Conservation (phyloP, 2,113 vertebrate species). For the Saimiri boliviensis region DNA sequence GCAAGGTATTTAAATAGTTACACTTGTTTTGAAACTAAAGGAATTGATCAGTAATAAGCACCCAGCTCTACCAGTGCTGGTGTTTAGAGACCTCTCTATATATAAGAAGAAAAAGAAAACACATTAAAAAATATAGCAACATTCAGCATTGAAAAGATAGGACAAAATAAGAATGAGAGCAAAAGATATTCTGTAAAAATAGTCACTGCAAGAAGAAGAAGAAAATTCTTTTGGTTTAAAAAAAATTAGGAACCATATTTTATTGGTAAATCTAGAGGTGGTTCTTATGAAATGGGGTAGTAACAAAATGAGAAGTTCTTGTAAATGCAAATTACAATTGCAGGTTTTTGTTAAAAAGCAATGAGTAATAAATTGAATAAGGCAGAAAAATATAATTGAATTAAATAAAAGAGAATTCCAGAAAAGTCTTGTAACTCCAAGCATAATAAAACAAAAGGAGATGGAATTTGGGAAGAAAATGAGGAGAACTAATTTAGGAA, state of each 20-base stretch:
- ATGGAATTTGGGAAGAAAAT: neutral
- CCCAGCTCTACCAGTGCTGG: neutral
- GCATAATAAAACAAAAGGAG: neutral
- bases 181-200: neutral
- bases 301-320: neutral
- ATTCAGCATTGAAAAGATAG: neutral
- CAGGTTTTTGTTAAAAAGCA: neutral
- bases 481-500: neutral
- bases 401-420: neutral
- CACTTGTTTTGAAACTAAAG: neutral
- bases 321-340: neutral
- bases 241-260: neutral
- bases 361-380: neutral
- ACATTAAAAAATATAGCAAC: neutral
- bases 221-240: neutral
- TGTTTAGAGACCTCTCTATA: neutral
- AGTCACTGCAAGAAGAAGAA: neutral
- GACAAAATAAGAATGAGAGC: neutral
- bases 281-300: neutral
- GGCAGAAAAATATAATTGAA: neutral
- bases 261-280: neutral
- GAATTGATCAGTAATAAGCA: neutral
- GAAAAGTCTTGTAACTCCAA: neutral
- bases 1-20: neutral
- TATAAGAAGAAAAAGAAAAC: neutral